Conservation (phyloP, 2,113 vertebrate genomes). For the Cairina moschata region DNA sequence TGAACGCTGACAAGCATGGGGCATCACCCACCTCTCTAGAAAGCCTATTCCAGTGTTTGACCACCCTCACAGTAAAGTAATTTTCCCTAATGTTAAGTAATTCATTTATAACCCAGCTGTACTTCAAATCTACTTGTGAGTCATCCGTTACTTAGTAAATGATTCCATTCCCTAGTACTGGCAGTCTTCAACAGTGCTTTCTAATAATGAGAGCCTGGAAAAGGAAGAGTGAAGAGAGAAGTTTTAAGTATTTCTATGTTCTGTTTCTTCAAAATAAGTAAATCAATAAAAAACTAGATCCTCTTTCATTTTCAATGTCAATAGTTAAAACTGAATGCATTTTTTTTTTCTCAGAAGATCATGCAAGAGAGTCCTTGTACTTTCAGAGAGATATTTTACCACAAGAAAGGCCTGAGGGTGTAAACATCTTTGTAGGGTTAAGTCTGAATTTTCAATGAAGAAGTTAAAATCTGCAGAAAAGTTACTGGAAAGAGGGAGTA, state of each 20-base stretch:
- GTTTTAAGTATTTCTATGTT: too few relatives aligned
- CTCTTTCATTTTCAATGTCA: too few relatives aligned
- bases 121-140: neutral
- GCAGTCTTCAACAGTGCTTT: neutral
- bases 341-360: neutral
- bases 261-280: too few relatives aligned
- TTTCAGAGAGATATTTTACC: neutral
- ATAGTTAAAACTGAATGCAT: too few relatives aligned
- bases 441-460: neutral
- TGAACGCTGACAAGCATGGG: too few relatives aligned
- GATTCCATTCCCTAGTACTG: neutral
- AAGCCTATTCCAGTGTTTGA: neutral
- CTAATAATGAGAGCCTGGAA: neutral
- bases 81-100: neutral
- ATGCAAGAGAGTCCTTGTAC: neutral
- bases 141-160: neutral
- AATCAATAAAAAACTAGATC: too few relatives aligned
- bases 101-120: neutral
- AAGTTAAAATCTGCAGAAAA: neutral
- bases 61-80: neutral
- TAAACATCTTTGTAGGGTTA: neutral
- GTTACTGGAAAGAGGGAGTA: neutral
- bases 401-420: neutral
- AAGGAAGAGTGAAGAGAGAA: neutral
- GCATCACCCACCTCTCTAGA: neutral